A percentile compares a stretch with the other conserved stretches of the same genome.
phyloP scores from a whole-genome alignment of 1,140 invertebrate species.

The Diachasmimorpha longicaudata region DNA sequence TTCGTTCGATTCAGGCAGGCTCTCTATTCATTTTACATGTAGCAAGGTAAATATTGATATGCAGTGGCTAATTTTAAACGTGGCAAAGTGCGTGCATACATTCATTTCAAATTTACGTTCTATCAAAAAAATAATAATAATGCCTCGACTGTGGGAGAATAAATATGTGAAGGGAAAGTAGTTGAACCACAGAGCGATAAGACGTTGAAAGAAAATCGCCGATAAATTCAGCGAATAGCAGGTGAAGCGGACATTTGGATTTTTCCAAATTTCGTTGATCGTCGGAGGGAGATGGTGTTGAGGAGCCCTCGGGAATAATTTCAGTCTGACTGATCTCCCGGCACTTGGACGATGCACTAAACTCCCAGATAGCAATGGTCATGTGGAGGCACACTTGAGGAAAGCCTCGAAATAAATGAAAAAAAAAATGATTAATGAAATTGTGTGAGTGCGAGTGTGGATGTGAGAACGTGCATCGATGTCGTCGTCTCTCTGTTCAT shows the following conservation, averaged over 20 bases:
- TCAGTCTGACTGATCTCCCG: background rate
- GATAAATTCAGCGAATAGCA: too few species aligned
- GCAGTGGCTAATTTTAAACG: constrained; percentile 39
- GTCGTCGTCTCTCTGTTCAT: background rate
- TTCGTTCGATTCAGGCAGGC: constrained; percentile 63
- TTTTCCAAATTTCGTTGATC: background rate
- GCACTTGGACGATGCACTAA: background rate
- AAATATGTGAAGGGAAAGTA: background rate
- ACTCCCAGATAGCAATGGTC: background rate
- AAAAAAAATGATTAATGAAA: background rate
- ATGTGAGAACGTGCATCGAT: background rate
- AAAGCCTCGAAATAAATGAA: background rate
- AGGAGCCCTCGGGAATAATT: background rate
- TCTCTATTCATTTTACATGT: constrained; percentile 65
- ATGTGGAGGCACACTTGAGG: background rate
- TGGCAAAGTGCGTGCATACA: constrained; percentile 31
- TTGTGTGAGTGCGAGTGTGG: constrained; percentile 4
- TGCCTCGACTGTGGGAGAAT: background rate
- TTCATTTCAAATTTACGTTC: background rate
- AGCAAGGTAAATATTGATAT: constrained; percentile 63
- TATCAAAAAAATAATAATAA: background rate
- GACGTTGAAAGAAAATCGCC: background rate
- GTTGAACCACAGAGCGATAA: background rate
- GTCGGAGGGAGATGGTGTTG: background rate
- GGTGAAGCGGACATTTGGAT: background rate